A percentile compares a stretch with the other conserved stretches of the same genome.
Conservation (phyloP, 2,888 invertebrate species). For the Clusia tigrina region DNA sequence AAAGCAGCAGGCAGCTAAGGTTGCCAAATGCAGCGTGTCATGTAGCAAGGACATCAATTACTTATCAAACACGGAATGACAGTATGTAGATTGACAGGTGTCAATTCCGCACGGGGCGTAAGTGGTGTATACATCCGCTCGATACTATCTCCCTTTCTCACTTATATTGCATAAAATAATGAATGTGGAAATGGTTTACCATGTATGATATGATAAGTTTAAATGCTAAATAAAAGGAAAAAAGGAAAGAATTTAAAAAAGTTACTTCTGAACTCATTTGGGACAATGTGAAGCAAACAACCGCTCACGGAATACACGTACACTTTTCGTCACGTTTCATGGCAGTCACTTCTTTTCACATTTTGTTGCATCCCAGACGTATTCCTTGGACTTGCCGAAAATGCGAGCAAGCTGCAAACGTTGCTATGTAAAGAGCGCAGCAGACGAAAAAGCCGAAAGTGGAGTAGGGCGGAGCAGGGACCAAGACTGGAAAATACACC, state of each 20-base stretch:
- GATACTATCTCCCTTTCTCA: too few relatives aligned
- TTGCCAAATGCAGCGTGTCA: conserved; percentile 9
- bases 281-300: conserved; percentile 13
- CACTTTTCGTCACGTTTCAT: conserved; percentile 33
- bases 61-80: conserved; percentile 11
- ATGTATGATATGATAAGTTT: background rate
- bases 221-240: conserved; percentile 5
- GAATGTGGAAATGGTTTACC: background rate
- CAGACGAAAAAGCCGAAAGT: background rate
- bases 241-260: conserved; percentile 1
- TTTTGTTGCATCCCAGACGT: conserved; percentile 35
- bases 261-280: background rate
- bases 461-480: too few relatives aligned
- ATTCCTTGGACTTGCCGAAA: background rate
- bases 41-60: conserved; percentile 10
- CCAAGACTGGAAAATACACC: background rate
- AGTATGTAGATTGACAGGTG: conserved; percentile 15
- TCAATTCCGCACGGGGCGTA: background rate
- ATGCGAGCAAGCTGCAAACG: background rate
- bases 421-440: background rate
- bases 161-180: too few relatives aligned
- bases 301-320: too few relatives aligned
- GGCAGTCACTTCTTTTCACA: conserved; percentile 34
- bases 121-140: too few relatives aligned
- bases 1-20: background rate